Base-by-base conservation (phyloP, 1,140 invertebrate genomes). In the Subanguina moxae region DNA sequence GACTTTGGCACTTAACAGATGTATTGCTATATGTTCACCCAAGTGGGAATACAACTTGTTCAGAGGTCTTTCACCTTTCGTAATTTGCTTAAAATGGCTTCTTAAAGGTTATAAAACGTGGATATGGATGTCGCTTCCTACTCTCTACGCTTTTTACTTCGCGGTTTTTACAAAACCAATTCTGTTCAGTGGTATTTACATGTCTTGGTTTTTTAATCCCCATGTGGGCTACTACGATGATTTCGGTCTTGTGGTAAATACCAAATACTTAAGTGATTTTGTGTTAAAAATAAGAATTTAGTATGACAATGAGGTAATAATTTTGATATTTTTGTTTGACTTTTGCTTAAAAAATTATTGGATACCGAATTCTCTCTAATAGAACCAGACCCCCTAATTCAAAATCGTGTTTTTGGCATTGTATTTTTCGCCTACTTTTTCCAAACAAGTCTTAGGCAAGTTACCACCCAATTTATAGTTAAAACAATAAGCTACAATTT, bases 151-250 rank as follows among this genome's bases (percentile, higher is more conserved):
- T 1, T 42, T 78, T n/a, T 80, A 74, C 45, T 80, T 68, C 27
- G 43, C 48, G 1, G 17, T 75, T 23, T 77, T 73, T 21, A 81
- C 78, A 43, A 45, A 42, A 23, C 73, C 76, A 17, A 45, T 77
- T 21, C 23, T 68, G 19, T 77, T 77, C 56, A 76, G 70, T 28
- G 64, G 62, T 3, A 58, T 68, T 28, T 66, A 64, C 42, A 57
- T 68, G 25, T 72, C 68, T 8, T 74, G 70, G 74, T 77, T 77
- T 61, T 80, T 77, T 42, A 65, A 80, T 61, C 76, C 76, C 0
- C 77, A 77, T 43, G 74, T 80, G 32, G 78, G 78, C 0, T 76
- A 73, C 52, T 25, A 38, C 19, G 73, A 64, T 32, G 59, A 65
- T 45, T 66, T 61, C 48, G 63, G 52, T 11, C 32, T 61, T 15